Base-by-base conservation (phyloP, 2,888 invertebrate species). In the Myopa tessellatipennis region DNA sequence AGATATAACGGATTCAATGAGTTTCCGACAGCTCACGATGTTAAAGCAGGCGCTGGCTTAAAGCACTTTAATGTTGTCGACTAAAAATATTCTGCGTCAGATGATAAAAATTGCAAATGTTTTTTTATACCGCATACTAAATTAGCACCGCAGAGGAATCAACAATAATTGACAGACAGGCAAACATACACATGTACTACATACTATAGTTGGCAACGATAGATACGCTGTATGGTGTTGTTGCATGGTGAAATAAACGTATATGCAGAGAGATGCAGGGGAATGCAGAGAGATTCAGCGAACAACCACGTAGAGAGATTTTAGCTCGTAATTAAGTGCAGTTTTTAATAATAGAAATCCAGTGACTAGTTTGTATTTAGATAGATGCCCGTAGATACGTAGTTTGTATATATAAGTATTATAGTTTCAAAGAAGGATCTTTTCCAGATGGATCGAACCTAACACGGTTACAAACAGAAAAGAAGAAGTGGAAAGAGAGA, bases 1-100 rank as follows among this genome's bases (percentile, higher is more conserved):
- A 8, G 38, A 34, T 61, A 61, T 72, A 60, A 40, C 60, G 71
- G 72, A 72, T 40, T 65, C 73, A 74, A 36, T 74, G 73, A 74
- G 73, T 61, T 63, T 73, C 34, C 61, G 73, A 63, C 50, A 74
- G 63, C 61, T 63, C 45, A 26, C 14, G 12, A 34, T 61, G 63
- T 10, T 7, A 38, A 10, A 70, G 26, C 73, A 36, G 26, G 50
- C 38, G 63, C 12, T 4, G 58, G 61, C 61, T 40, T 45, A 45
- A 38, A 45, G 50, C 60, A 60, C 26, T 45, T 58, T 63, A 52
- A 70, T 58, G 40, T 58, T n/a, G 55, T 58, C 34, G 26, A 74
- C 26, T 74, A 45, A 50, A 40, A 16, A 40, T 40, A 18, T 73
- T 61, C 60, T 61, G 40, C 61, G 71, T 52, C n/a, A 34, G 26